Percentiles rank a stretch among this genome's conserved stretches.
Evolutionary conservation across 2,888 invertebrate genomes (phyloP).

Genomic region (Andrena praecox): DNA sequence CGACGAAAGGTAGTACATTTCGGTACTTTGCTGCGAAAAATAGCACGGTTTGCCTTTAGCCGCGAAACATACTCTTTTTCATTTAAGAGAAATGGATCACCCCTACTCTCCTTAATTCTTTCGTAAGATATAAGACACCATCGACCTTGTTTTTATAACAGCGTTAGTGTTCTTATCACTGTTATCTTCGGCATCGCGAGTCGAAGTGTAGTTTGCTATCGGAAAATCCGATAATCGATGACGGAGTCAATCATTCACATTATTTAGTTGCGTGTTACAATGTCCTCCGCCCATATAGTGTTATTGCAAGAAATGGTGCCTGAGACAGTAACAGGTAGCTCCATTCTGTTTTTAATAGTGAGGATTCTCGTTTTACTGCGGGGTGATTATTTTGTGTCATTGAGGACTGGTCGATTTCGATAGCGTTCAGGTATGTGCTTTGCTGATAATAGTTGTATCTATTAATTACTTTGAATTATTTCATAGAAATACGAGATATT

Average conservation of each 20-base stretch:
- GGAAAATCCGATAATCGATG: slow-evolving; percentile 8
- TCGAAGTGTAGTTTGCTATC: slow-evolving; percentile 1
- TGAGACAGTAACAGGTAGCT: background rate
- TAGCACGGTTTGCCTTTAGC: no score
- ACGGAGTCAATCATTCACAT: background rate
- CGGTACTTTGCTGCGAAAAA: no score
- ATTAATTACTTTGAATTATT: slow-evolving; percentile 17
- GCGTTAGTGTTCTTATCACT: slow-evolving; percentile 14
- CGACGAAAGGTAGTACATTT: no score
- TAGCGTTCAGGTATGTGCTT: slow-evolving; percentile 11
- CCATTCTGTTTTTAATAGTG: no score
- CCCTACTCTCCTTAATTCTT: background rate
- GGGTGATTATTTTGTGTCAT: background rate
- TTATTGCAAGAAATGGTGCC: no score
- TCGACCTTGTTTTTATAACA: background rate
- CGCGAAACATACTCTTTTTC: no score
- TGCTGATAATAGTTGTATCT: background rate
- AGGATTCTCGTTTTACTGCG: background rate
- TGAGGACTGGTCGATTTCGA: background rate
- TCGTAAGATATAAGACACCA: background rate
- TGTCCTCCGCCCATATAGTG: no score
- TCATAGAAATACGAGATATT: slow-evolving; percentile 37
- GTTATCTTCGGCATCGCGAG: slow-evolving; percentile 8
- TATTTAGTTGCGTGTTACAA: background rate
- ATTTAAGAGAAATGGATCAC: no score